These are phyloP conservation scores for Pseudochirops cupreus DNA, from an alignment of 2,797 vertebrate genomes.

Conservation along the genomic window DNA sequence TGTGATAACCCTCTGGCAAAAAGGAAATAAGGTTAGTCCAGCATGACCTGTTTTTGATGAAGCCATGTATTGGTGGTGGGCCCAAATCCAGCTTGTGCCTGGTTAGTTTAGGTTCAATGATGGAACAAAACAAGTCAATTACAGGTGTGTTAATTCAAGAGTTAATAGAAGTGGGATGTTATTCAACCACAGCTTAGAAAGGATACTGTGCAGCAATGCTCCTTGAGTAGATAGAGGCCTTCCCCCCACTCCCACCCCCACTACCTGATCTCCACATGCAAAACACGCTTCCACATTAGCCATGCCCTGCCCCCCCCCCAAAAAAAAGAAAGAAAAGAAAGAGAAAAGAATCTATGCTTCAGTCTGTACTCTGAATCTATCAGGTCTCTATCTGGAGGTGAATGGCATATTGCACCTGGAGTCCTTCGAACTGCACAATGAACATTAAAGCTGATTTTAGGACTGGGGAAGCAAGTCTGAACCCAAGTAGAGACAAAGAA, in stretches of 20 bases:
- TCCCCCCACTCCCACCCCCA: not conserved
- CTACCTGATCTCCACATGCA: not conserved
- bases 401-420: not conserved
- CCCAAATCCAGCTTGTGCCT: not conserved
- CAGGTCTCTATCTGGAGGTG: not conserved
- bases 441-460: not conserved
- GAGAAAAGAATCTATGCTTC: not conserved
- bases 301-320: too few relatives aligned
- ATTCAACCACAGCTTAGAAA: not conserved
- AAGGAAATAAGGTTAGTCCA: not conserved
- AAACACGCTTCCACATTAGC: too few relatives aligned
- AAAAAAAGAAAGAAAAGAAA: too few relatives aligned
- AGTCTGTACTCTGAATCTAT: not conserved
- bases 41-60: not conserved
- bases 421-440: not conserved
- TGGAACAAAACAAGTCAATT: not conserved
- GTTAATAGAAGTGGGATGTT: not conserved
- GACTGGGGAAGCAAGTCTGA: not conserved
- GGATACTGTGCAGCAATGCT: not conserved
- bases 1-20: not conserved
- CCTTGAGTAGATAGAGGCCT: not conserved
- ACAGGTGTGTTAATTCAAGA: not conserved
- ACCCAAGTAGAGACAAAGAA: not conserved
- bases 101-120: not conserved
- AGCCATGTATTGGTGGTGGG: not conserved